Conservation (phyloP, 2,797 vertebrate species). For the Melanotaenia nigrans region DNA sequence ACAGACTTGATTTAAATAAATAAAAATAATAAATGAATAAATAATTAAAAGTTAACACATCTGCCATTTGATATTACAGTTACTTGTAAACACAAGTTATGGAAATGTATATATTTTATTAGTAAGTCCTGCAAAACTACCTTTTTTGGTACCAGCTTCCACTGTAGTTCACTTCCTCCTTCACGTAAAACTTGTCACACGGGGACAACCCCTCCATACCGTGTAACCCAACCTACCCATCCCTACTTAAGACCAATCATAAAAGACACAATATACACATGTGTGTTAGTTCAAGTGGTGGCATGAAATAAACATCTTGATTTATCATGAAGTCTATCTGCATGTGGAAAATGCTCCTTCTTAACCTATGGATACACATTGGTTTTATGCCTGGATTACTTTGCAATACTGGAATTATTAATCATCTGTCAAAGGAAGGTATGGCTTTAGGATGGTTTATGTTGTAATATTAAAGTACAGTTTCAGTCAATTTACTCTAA, state of each 20-base stretch:
- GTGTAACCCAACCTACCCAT: slow-evolving; percentile 25
- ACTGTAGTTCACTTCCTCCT: slow-evolving; percentile 79
- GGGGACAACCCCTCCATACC: slow-evolving; percentile 54
- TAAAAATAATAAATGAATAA: too few relatives aligned
- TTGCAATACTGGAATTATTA: slow-evolving; percentile 10
- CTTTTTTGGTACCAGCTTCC: slow-evolving; percentile 44
- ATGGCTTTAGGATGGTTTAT: slow-evolving; percentile 36
- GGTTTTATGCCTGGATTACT: slow-evolving; percentile 33
- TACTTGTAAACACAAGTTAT: neutral
- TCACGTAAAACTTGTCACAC: slow-evolving; percentile 61
- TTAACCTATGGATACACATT: slow-evolving; percentile 55
- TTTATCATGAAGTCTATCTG: slow-evolving; percentile 58
- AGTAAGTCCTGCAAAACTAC: slow-evolving; percentile 3
- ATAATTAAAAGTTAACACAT: neutral
- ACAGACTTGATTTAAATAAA: neutral
- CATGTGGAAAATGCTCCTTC: slow-evolving; percentile 55
- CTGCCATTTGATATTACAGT: neutral
- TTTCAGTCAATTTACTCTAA: neutral
- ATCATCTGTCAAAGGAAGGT: slow-evolving; percentile 83
- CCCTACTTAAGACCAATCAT: slow-evolving; percentile 11
- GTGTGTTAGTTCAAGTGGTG: slow-evolving; percentile 20
- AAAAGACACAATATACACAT: slow-evolving; percentile 14
- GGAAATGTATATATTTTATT: neutral
- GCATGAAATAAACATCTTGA: slow-evolving; percentile 18
- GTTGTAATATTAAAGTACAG: neutral